phyloP scores from a whole-genome alignment of 2,888 invertebrate species.

The Ophion slaviceki region DNA sequence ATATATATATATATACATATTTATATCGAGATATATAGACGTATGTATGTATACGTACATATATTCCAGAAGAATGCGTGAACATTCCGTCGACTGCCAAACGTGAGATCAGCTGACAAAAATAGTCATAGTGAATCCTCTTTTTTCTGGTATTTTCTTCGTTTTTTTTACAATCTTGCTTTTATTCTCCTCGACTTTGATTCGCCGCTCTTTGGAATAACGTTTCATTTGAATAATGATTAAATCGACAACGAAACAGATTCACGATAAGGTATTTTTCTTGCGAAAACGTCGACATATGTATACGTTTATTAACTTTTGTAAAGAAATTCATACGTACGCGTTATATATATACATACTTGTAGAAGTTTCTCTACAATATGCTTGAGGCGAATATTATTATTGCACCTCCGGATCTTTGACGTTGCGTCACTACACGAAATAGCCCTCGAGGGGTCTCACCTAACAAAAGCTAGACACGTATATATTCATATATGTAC shows the following conservation, averaged over 20 bases:
- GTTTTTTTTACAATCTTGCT: constrained; percentile 19
- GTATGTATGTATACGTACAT: not conserved
- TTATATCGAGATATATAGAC: not conserved
- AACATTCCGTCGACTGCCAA: constrained; percentile 23
- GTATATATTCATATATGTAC: constrained; percentile 26
- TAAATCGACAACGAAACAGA: constrained; percentile 62
- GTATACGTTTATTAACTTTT: constrained; percentile 13
- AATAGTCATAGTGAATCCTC: constrained; percentile 48
- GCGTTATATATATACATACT: constrained; percentile 15
- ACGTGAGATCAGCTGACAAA: constrained; percentile 62
- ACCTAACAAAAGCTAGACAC: constrained; percentile 36
- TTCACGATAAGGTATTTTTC: constrained; percentile 53
- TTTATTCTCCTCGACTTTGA: constrained; percentile 47
- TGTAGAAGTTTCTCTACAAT: constrained; percentile 53
- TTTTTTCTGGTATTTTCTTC: constrained; percentile 16
- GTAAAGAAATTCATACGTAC: constrained; percentile 14
- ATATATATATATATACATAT: constrained; percentile 1
- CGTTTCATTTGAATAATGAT: constrained; percentile 62
- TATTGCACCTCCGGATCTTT: constrained; percentile 59
- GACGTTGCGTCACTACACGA: constrained; percentile 53
- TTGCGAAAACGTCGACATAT: constrained; percentile 14
- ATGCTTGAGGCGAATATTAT: constrained; percentile 52
- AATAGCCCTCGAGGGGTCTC: constrained; percentile 49
- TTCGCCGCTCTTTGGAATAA: constrained; percentile 2
- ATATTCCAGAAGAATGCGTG: constrained; percentile 2